Percentiles rank a stretch among this genome's conserved stretches.
These are phyloP conservation scores for Brachionus calyciflorus DNA, from an alignment of 1,140 invertebrate genomes.

Conservation along the genomic window DNA sequence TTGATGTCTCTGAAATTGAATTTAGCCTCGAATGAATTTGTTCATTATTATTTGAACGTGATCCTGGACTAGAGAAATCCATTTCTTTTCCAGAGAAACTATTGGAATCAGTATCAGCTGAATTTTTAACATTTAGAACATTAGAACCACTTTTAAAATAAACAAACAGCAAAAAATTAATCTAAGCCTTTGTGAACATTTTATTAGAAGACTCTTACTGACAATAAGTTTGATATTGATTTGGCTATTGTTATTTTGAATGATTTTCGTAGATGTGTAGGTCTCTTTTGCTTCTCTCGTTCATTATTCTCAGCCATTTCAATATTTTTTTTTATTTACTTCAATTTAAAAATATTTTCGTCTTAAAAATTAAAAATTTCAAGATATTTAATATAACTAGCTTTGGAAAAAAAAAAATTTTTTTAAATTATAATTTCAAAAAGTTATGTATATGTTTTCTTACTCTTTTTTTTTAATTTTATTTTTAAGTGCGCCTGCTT, in stretches of 20 bases:
- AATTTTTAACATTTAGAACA: not conserved
- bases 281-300: not conserved
- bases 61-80: constrained; percentile 11
- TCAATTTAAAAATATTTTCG: not conserved
- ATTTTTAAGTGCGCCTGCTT: not conserved
- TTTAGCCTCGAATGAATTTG: not conserved
- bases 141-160: not conserved
- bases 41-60: not conserved
- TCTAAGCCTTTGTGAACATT: not conserved
- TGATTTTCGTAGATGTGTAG: not conserved
- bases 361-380: not conserved
- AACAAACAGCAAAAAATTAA: too few species aligned
- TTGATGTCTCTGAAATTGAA: not conserved
- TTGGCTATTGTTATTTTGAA: not conserved
- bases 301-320: not conserved
- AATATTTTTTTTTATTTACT: not conserved
- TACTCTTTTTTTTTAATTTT: too few species aligned
- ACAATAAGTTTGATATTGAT: constrained; percentile 26
- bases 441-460: not conserved
- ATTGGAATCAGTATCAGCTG: not conserved
- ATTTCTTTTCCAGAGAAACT: not conserved
- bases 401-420: not conserved
- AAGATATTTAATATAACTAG: constrained; percentile 20
- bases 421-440: constrained; percentile 28
- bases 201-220: constrained; percentile 24